Conservation (phyloP, 2,113 vertebrate species). For the Calidris pygmaea region DNA sequence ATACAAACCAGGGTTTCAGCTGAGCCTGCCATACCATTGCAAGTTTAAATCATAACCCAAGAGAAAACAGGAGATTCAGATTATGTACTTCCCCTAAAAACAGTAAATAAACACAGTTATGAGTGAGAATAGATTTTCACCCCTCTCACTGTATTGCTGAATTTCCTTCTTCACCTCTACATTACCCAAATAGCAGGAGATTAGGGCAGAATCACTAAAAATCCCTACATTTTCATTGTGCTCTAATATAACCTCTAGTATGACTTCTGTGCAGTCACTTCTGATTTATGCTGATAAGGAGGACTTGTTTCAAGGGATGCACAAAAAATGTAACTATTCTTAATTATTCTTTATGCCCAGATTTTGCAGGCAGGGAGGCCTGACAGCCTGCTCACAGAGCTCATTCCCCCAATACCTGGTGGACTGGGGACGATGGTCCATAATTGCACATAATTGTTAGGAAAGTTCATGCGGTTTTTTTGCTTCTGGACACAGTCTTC, state of each 20-base stretch:
- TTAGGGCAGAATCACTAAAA: neutral
- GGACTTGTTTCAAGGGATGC: neutral
- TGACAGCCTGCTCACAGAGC: neutral
- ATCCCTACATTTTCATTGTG: neutral
- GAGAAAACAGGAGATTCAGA: neutral
- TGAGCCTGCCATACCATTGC: neutral
- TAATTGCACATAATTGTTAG: neutral
- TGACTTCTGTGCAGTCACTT: neutral
- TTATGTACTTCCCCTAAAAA: neutral
- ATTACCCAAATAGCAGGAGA: neutral
- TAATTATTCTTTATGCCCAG: neutral
- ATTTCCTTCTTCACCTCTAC: neutral
- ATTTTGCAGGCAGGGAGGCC: neutral
- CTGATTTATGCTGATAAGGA: neutral
- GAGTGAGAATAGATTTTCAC: neutral
- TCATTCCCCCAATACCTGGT: too few species aligned
- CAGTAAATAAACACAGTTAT: neutral
- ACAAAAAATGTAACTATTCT: neutral
- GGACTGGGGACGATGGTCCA: accelerated
- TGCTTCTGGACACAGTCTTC: neutral
- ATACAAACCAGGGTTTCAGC: neutral
- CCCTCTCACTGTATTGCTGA: neutral
- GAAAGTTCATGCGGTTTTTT: neutral
- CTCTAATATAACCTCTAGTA: neutral
- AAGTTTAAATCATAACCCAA: neutral